These are phyloP conservation scores for Edolisoma coerulescens DNA, from an alignment of 2,113 vertebrate species.

Conservation along the genomic window DNA sequence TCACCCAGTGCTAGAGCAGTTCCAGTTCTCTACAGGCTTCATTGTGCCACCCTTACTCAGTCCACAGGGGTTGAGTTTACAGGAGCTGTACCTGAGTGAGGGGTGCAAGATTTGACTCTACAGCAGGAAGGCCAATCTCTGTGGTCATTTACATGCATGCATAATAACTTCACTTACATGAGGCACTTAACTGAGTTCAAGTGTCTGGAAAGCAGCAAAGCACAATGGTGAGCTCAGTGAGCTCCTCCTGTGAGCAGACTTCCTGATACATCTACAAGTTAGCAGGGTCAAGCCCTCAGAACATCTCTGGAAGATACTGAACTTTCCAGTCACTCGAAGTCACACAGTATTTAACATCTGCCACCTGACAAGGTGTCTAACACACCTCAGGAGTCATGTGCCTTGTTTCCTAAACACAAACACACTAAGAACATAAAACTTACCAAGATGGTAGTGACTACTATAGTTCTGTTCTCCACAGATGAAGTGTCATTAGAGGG, in stretches of 20 bases:
- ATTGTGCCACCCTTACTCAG: constrained; percentile 22
- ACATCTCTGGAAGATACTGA: not conserved
- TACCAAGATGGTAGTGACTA: constrained; percentile 99
- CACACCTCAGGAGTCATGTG: not conserved
- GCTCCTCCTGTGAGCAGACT: not conserved
- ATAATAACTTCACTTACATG: not conserved
- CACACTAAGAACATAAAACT: constrained; percentile 52
- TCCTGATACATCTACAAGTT: rapidly evolving
- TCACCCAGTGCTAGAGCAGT: not conserved
- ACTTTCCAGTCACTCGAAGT: constrained; percentile 47
- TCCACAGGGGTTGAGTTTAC: constrained; percentile 1
- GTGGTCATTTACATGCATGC: not conserved
- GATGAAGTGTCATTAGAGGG: constrained; percentile 93
- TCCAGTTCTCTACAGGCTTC: constrained; percentile 19
- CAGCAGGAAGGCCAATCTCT: not conserved
- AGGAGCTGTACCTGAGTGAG: constrained; percentile 31
- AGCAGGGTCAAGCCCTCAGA: not conserved
- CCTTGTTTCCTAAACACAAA: not conserved
- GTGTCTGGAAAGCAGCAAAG: constrained; percentile 22
- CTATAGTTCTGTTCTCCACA: constrained; percentile 97
- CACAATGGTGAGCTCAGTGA: not conserved
- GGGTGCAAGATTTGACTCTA: constrained; percentile 12
- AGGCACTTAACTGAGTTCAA: not conserved
- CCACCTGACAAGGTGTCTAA: not conserved
- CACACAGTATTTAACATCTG: not conserved